Conservation (phyloP, 1,140 invertebrate species). For the Carcinoscorpius rotundicauda region DNA sequence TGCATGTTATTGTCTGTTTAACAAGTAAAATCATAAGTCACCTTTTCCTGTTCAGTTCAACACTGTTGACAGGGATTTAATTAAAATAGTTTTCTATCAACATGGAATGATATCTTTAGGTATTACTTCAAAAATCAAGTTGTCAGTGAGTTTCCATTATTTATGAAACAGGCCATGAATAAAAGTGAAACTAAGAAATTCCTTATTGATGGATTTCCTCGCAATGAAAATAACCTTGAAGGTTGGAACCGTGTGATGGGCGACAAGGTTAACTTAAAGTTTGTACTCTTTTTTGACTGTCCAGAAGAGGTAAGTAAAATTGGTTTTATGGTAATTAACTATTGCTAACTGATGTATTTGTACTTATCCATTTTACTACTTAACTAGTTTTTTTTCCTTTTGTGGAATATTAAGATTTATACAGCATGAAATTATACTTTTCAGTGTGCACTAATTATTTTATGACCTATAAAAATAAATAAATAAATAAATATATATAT, state of each 20-base stretch:
- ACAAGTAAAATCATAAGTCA: no score
- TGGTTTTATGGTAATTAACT: background rate
- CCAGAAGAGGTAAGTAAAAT: slow-evolving; percentile 47
- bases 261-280: slow-evolving; percentile 69
- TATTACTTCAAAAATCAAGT: no score
- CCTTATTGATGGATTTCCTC: slow-evolving; percentile 95
- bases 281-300: slow-evolving; percentile 91
- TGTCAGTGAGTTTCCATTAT: no score
- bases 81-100: no score
- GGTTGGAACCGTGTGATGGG: slow-evolving; percentile 85
- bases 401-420: background rate
- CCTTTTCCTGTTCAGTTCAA: no score
- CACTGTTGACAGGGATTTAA: no score
- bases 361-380: background rate
- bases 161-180: slow-evolving; percentile 16
- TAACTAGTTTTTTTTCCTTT: background rate
- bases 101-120: no score
- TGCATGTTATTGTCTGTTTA: no score
- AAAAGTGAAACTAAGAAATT: slow-evolving; percentile 46
- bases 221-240: slow-evolving; percentile 91
- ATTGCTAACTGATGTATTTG: background rate
- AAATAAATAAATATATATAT: no score
- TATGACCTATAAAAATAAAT: no score
- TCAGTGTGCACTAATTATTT: background rate
- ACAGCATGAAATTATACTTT: background rate